Conservation (phyloP, 2,888 invertebrate genomes). For the Gonocerus acuteangulatus region DNA sequence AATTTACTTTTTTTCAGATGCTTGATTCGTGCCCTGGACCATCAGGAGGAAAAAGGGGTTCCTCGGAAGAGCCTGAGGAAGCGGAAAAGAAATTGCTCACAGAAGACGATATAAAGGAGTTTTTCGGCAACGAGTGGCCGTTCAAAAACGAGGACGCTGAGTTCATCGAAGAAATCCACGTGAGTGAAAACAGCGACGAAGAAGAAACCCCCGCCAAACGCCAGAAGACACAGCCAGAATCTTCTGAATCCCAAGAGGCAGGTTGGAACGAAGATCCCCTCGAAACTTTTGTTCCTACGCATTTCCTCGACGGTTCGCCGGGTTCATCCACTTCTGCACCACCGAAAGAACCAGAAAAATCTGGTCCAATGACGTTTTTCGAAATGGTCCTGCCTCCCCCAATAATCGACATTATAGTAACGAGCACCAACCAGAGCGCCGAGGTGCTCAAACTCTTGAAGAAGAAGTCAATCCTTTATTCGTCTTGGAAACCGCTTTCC, state of each 20-base stretch:
- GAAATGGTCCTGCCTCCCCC: neutral
- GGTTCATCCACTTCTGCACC: no score
- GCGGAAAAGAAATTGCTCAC: neutral
- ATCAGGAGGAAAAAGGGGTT: neutral
- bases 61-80: neutral
- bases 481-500: constrained; percentile 29
- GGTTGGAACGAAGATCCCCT: neutral
- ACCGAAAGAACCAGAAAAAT: neutral
- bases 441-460: neutral
- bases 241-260: neutral
- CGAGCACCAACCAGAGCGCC: neutral
- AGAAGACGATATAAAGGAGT: constrained; percentile 1
- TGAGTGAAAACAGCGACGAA: neutral
- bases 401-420: neutral
- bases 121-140: neutral
- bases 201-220: neutral
- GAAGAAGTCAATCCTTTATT: neutral
- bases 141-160: neutral
- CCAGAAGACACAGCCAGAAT: neutral
- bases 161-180: neutral
- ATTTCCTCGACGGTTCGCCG: neutral
- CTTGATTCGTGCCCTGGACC: neutral
- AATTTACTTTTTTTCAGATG: no score
- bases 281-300: neutral
- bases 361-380: neutral